phyloP scores from a whole-genome alignment of 2,113 vertebrate species.

The Corapipo altera region DNA sequence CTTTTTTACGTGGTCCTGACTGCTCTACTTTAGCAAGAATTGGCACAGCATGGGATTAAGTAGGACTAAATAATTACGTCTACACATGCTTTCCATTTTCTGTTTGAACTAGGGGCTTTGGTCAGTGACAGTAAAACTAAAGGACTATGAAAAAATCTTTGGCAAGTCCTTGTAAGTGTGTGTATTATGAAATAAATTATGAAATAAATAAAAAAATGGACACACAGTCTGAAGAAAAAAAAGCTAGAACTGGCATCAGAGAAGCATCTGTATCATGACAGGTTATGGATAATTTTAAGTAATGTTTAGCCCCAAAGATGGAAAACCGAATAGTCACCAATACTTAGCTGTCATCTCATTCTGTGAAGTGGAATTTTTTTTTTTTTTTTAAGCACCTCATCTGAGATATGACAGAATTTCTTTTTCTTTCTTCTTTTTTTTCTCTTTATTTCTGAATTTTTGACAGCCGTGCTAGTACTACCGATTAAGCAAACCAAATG shows the following conservation, averaged over 20 bases:
- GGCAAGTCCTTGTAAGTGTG: background rate
- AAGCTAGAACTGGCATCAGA: background rate
- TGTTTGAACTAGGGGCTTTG: background rate
- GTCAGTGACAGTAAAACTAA: background rate
- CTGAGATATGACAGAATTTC: background rate
- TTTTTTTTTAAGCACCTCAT: background rate
- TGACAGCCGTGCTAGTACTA: background rate
- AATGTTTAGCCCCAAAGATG: conserved; percentile 18
- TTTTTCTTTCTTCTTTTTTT: accelerated
- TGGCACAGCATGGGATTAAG: background rate
- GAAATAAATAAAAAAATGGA: background rate
- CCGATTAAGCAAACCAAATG: background rate
- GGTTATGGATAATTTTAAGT: conserved; percentile 34
- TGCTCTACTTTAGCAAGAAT: background rate
- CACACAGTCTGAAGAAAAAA: background rate
- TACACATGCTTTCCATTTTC: background rate
- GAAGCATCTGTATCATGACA: background rate
- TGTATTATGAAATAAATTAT: background rate
- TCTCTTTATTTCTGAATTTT: background rate
- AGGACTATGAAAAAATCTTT: background rate
- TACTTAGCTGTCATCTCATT: conserved; percentile 23
- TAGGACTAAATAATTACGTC: background rate
- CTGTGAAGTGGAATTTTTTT: background rate
- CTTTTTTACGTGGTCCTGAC: background rate
- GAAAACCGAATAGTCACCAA: conserved; percentile 18